Conservation (phyloP, 2,113 vertebrate genomes). For the Globicephala melas region DNA sequence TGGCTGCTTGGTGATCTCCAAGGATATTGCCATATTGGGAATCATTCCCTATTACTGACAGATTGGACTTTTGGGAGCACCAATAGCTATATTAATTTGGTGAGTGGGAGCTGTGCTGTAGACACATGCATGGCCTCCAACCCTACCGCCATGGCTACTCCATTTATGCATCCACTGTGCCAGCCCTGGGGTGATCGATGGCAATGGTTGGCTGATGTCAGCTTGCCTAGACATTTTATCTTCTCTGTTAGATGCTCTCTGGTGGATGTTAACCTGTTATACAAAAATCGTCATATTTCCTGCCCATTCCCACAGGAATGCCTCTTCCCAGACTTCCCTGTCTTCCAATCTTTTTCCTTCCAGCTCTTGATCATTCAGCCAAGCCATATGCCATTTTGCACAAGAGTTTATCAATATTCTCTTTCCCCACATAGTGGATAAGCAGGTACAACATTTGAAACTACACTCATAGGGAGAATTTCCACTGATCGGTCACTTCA, state of each 20-base stretch:
- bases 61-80: not conserved
- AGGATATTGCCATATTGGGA: not conserved
- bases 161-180: not conserved
- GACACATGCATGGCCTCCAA: not conserved
- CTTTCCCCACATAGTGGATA: not conserved
- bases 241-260: not conserved
- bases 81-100: not conserved
- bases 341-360: not conserved
- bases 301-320: not conserved
- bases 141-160: not conserved
- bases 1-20: not conserved
- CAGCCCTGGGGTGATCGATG: not conserved
- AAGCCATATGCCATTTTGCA: not conserved
- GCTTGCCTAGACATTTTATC: not conserved
- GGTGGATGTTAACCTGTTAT: not conserved
- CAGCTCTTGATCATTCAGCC: not conserved
- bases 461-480: not conserved
- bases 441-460: not conserved
- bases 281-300: not conserved
- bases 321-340: not conserved
- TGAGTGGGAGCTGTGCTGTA: not conserved
- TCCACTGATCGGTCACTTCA: not conserved
- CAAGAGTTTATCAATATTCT: not conserved
- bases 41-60: not conserved
- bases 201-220: not conserved